Base-by-base conservation (phyloP, 2,113 vertebrate genomes). In the Haliaeetus leucogaster region DNA sequence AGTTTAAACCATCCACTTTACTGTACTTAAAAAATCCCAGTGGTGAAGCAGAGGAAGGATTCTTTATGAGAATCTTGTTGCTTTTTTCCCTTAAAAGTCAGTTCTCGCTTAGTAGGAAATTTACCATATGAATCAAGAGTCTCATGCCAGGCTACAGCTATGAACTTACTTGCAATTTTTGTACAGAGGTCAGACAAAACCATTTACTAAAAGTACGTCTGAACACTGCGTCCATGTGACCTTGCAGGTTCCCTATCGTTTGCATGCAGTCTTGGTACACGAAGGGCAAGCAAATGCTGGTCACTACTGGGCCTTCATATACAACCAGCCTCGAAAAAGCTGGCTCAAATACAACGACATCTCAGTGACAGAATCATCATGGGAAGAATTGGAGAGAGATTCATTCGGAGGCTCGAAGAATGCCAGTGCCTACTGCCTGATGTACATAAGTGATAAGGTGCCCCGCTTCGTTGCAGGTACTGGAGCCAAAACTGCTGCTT, bases 261-360 rank as follows among this genome's bases (percentile, higher is more conserved):
- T 99, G 71, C 99, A 99, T 0, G 99, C 99, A 0, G 99, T 99
- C 52, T 97, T 99, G 11, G 99, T 99, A 13, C 99, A 99, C 0
- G 99, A 99, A 89, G 99, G 99, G 42, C 99, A 99, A 88, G 99
- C 99, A 1, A 99, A 99, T 3, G 99, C 99, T 0, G 99, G 99
- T 12, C 99, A 99, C 95, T 99, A 99, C 98, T 99, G 99, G 99
- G 99, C 99, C n/a, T 99, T 99, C 79, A 98, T 99, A 59, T 99
- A 98, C 7, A 98, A 99, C 96, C 99, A 99, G 45, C 92, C 97
- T 43, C 98, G 98, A 36, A 97, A 98, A n/a, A 98, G 97, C 91
- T 99, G 99, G 99, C 99, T 99, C 72, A 99, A 99, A 78, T 99
- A 99, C 97, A 99, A 99, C 3, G 99, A 99, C 83, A 97, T 99